These are phyloP conservation scores for Cottoperca gobio DNA, from an alignment of 2,797 vertebrate species.

Conservation along the genomic window DNA sequence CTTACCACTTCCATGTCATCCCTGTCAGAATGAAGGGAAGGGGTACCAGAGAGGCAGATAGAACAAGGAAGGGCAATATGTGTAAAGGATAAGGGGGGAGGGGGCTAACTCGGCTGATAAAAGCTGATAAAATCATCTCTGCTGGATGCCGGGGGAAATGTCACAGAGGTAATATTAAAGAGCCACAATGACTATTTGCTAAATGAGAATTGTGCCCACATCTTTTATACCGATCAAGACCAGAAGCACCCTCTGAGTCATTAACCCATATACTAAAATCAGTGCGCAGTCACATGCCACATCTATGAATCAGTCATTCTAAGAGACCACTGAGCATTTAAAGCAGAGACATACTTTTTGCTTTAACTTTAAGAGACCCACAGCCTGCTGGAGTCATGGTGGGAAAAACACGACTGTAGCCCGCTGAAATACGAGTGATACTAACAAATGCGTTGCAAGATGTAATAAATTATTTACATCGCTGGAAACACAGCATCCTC, in stretches of 20 bases:
- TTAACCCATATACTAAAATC: slow-evolving; percentile 54
- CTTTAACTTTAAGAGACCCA: slow-evolving; percentile 32
- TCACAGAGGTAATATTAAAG: slow-evolving; percentile 61
- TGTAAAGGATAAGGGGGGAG: slow-evolving; percentile 44
- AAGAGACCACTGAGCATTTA: slow-evolving; percentile 26
- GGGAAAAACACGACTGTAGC: slow-evolving; percentile 23
- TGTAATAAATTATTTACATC: slow-evolving; percentile 67
- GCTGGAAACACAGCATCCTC: slow-evolving; percentile 52
- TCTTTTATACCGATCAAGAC: slow-evolving; percentile 50
- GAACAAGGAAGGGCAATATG: slow-evolving; percentile 49
- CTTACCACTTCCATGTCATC: slow-evolving; percentile 66
- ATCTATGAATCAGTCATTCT: slow-evolving; percentile 30
- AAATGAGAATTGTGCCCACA: slow-evolving; percentile 54
- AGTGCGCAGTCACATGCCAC: slow-evolving; percentile 6
- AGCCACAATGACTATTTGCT: slow-evolving; percentile 61
- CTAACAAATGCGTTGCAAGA: slow-evolving; percentile 58
- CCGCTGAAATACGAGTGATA: slow-evolving; percentile 48
- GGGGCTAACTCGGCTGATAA: slow-evolving; percentile 41
- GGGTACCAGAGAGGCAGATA: slow-evolving; percentile 59
- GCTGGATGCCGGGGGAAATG: slow-evolving; percentile 62
- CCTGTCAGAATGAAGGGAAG: slow-evolving; percentile 68
- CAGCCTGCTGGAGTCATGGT: slow-evolving; percentile 17
- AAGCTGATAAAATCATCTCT: slow-evolving; percentile 61
- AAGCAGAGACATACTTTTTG: slow-evolving; percentile 35
- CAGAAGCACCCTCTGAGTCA: slow-evolving; percentile 43